Evolutionary conservation across 2,113 vertebrate genomes (phyloP), one percentile per base, ranked within the genome.

Genomic region (Muntiacus reevesi): DNA sequence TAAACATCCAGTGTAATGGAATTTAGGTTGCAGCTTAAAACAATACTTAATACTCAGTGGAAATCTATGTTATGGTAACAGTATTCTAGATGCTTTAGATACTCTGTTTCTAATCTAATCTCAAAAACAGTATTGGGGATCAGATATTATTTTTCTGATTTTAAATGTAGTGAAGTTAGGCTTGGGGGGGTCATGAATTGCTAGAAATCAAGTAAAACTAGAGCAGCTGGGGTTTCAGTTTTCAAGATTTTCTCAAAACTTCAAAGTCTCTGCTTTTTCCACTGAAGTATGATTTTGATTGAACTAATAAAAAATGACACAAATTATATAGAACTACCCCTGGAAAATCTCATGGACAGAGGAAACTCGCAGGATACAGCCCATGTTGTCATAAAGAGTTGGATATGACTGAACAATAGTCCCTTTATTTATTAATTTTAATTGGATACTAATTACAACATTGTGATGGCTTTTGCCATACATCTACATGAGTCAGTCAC

Each of bases 221-320:
- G 45, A 33, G 7, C 7, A 60, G 15, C 33, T 36, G 9, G 14
- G 13, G 10, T 94, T 86, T 94, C 36, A 82, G 50, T 97, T 50
- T 45, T 96, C 43, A 43, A 84, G 2, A 3, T 94, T 86, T 94
- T 25, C 47, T 89, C 2, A 84, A 67, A 62, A 92, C 45, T 78
- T 40, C 52, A 59, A 71, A 62, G 5, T 79, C 8, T 90, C 83
- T 82, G 62, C 64, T 79, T 16, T 96, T 97, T 62, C 59, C 9
- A 52, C 54, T 88, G 76, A 91, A 95, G 15, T 82, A n/a, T 54
- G 28, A 92, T 23, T 88, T 64, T 93, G 36, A 85, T 55, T 94
- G 62, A 94, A 82, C 57, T 97, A 89, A 84, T 93, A 25, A 96
- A 79, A 54, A 90, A 59, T 85, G 78, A 93, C 40, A 92, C 82